phyloP scores from a whole-genome alignment of 2,797 vertebrate genomes.

The Acanthis flammea region DNA sequence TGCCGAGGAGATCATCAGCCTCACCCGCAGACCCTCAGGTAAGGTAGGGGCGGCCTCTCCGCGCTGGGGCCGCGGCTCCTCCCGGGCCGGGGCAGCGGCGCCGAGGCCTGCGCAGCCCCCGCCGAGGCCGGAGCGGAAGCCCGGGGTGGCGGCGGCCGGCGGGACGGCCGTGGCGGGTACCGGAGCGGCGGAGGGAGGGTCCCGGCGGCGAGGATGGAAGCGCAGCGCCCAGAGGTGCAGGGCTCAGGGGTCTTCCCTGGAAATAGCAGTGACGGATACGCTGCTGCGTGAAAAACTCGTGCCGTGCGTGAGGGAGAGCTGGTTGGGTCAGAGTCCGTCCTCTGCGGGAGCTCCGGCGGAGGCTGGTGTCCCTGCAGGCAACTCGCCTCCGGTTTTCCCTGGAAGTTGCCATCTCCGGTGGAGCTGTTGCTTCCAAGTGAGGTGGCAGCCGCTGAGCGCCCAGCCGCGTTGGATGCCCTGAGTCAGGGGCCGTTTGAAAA shows the following conservation, averaged over 20 bases:
- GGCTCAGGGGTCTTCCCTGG: not conserved
- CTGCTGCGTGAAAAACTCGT: not conserved
- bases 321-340: not conserved
- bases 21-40: slow-evolving; percentile 77
- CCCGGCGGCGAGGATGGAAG: not conserved
- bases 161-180: too few species aligned
- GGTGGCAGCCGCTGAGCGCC: not conserved
- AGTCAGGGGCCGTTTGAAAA: not conserved
- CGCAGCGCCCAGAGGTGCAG: not conserved
- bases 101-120: not conserved
- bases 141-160: not conserved
- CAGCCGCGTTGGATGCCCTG: rapidly evolving
- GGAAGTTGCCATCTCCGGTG: rapidly evolving
- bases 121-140: not conserved
- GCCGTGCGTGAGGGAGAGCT: not conserved
- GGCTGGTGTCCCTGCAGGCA: not conserved
- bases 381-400: rapidly evolving
- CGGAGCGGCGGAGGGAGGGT: not conserved
- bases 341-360: not conserved
- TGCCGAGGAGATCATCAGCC: slow-evolving; percentile 72
- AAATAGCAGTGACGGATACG: rapidly evolving
- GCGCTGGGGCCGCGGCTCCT: not conserved
- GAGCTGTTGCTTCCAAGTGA: not conserved
- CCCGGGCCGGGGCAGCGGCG: not conserved
- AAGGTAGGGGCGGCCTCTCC: not conserved